Conservation (phyloP, 2,797 vertebrate species). For the Huso huso region DNA sequence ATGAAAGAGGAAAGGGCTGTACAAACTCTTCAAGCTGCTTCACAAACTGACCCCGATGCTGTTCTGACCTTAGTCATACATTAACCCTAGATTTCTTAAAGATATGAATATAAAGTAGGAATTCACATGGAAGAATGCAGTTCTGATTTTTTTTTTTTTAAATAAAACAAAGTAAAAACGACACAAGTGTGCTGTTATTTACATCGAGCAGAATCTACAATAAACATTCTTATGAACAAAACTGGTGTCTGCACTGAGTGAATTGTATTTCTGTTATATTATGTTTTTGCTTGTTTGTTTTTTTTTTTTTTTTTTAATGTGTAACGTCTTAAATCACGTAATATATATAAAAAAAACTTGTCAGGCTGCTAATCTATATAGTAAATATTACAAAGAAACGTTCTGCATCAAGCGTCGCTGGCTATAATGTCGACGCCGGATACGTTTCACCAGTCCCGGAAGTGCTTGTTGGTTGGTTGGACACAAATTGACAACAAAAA, state of each 20-base stretch:
- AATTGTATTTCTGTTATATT: no score
- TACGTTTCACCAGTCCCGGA: background rate
- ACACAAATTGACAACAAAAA: slow-evolving; percentile 20
- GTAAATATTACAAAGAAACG: no score
- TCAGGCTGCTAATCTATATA: no score
- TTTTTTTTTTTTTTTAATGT: no score
- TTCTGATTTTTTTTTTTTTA: background rate
- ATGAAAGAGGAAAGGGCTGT: slow-evolving; percentile 9
- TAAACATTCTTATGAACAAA: background rate
- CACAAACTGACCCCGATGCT: background rate
- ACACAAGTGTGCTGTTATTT: background rate
- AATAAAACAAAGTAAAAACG: background rate
- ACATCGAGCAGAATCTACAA: background rate
- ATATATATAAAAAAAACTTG: no score
- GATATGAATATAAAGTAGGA: background rate
- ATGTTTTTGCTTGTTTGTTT: no score
- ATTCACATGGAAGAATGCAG: background rate
- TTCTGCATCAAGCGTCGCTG: no score
- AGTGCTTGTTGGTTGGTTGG: slow-evolving; percentile 33
- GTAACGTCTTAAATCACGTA: no score
- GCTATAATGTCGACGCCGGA: no score
- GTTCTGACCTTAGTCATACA: background rate
- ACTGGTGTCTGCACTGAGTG: no score
- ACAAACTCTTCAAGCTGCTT: background rate
- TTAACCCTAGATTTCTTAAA: background rate